Evolutionary conservation across 1,140 invertebrate species (phyloP), one percentile per base, ranked within the genome.

Genomic region (Parasteatoda tepidariorum): DNA sequence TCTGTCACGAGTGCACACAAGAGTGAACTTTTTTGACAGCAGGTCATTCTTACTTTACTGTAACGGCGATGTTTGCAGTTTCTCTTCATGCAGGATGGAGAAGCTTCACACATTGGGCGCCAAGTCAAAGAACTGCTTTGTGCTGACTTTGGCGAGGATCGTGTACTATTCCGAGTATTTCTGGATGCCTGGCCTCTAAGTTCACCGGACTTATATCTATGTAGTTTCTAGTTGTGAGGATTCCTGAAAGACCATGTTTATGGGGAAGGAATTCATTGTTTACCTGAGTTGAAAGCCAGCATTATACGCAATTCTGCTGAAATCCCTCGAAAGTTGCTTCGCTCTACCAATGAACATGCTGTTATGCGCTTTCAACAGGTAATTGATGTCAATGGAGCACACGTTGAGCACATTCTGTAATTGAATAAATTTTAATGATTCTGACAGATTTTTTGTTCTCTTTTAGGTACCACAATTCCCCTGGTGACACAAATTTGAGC

Each of bases 11-110:
- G 18, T 48, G 38, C 38, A 48, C 38, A 2, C 0, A 13, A 48
- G 9, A 1, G 1, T 48, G 38, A 48, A 48, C 4, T 2, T 0
- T 18, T 2, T 48, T 1, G 26, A 62, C 24, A 34, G 31, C 3
- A 67, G 18, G 31, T 67, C 64, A 67, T 67, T 67, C 31, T 15
- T 67, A 0, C 38, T 48, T 48, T 70, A 54, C 38, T 26, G n/a
- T n/a, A 28, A 70, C 11, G 3, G 0, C 18, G 11, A 2, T 24
- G 57, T 2, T 61, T 61, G 26, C 18, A 61, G n/a, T 0, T 59
- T 61, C 15, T 22, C 57, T 9, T 61, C 57, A 2, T 22, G 0
- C 57, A 61, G 15, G 38, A 70, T 54, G 22, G 34, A 54, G 34
- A 5, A 3, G 4, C 38, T 31, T 5, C 24, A 1, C 22, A 0